phyloP scores from a whole-genome alignment of 2,797 vertebrate genomes.

The Rhabdomys pumilio region DNA sequence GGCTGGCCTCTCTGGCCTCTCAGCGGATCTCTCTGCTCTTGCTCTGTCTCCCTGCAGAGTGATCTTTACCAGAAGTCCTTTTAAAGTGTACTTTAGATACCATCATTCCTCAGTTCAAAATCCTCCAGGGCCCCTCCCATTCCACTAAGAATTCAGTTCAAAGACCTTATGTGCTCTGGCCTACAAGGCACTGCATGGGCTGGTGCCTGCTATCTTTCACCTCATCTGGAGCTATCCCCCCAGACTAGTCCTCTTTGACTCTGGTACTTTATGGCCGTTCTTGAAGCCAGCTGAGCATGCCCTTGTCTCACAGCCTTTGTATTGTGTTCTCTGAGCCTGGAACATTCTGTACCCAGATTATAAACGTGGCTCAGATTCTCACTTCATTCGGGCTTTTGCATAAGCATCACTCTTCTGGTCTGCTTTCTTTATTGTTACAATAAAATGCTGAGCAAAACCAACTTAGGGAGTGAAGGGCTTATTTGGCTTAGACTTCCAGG shows the following conservation, averaged over 20 bases:
- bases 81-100: conserved; percentile 45
- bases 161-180: not conserved
- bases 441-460: not conserved
- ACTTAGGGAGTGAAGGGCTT: not conserved
- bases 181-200: not conserved
- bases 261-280: conserved; percentile 19
- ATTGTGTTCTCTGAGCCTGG: conserved; percentile 25
- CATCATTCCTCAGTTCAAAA: conserved; percentile 44
- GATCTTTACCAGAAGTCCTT: conserved; percentile 46
- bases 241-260: not conserved
- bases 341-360: not conserved
- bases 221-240: not conserved
- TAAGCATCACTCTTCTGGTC: not conserved
- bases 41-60: not conserved
- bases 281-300: conserved; percentile 30
- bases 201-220: not conserved
- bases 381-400: conserved; percentile 9
- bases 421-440: not conserved
- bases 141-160: conserved; percentile 30
- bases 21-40: not conserved
- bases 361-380: not conserved
- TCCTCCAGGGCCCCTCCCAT: not conserved
- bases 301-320: not conserved
- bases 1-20: not conserved
- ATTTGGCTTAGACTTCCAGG: not conserved